A percentile compares a stretch with the other conserved stretches of the same genome.
These are phyloP conservation scores for Dolomedes plantarius DNA, from an alignment of 2,888 invertebrate genomes.

Conservation along the genomic window DNA sequence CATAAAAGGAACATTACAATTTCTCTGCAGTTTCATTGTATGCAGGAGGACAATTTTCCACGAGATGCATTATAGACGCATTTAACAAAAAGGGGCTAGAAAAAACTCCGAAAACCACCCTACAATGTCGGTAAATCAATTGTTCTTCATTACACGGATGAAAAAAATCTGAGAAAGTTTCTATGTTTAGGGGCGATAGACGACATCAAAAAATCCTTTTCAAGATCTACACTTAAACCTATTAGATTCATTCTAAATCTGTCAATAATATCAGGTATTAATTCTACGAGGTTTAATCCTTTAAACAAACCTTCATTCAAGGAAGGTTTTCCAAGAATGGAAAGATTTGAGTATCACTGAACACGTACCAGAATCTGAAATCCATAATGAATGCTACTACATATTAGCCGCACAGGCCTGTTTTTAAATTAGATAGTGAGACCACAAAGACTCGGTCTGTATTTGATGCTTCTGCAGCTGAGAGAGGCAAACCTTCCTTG, in stretches of 20 bases:
- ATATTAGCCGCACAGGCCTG: constrained; percentile 12
- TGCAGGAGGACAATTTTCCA: too few species aligned
- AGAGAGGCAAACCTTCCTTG: constrained; percentile 16
- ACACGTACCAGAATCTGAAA: neutral
- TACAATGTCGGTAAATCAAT: too few species aligned
- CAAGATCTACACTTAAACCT: constrained; percentile 3
- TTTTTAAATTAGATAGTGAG: constrained; percentile 22
- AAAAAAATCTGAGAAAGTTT: too few species aligned
- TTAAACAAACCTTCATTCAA: constrained; percentile 24
- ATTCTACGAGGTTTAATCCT: constrained; percentile 7
- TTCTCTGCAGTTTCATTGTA: too few species aligned
- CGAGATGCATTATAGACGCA: too few species aligned
- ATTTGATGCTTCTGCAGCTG: constrained; percentile 20
- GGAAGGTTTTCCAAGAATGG: constrained; percentile 26
- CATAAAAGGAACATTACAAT: too few species aligned
- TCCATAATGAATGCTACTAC: constrained; percentile 7
- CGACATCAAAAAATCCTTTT: too few species aligned
- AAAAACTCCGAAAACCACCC: too few species aligned
- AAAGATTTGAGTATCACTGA: too few species aligned
- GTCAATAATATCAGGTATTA: constrained; percentile 32
- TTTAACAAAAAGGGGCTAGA: too few species aligned
- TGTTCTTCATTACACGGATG: too few species aligned
- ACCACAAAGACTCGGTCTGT: constrained; percentile 5
- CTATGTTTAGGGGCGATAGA: too few species aligned
- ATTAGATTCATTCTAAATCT: constrained; percentile 18